Evolutionary conservation across 2,113 vertebrate species (phyloP).

Genomic region (Neodontobutis hainanensis): DNA sequence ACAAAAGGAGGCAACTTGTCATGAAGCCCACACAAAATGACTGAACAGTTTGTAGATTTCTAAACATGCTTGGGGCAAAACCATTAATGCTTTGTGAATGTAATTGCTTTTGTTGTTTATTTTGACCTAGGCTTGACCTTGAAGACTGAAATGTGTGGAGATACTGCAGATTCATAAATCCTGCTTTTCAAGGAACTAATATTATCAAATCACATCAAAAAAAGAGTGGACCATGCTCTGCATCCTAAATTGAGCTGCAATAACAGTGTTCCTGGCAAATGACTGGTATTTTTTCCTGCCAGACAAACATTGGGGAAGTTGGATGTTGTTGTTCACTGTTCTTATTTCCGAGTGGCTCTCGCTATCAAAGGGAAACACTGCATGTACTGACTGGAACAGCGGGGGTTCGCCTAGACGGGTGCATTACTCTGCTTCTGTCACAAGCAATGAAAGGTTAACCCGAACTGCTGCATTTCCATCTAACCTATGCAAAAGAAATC

Average conservation of each 20-base stretch:
- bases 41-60: constrained; percentile 23
- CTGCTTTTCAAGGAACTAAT: constrained; percentile 17
- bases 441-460: constrained; percentile 56
- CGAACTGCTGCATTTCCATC: constrained; percentile 25
- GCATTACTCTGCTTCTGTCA: constrained; percentile 52
- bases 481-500: constrained; percentile 32
- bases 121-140: constrained; percentile 39
- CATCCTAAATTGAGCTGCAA: constrained; percentile 14
- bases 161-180: constrained; percentile 19
- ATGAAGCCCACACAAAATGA: constrained; percentile 40
- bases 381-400: constrained; percentile 24
- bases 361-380: constrained; percentile 61
- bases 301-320: constrained; percentile 50
- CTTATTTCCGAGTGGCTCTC: constrained; percentile 39
- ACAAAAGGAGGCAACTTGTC: constrained; percentile 41
- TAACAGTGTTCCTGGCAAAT: constrained; percentile 14
- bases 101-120: constrained; percentile 50
- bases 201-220: constrained; percentile 45
- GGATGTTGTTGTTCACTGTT: constrained; percentile 43
- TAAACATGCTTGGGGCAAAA: constrained; percentile 21
- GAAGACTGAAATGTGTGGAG: constrained; percentile 30
- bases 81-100: constrained; percentile 37
- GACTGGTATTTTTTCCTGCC: constrained; percentile 41
- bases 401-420: constrained; percentile 39
- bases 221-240: constrained; percentile 38